Conservation (phyloP, 1,140 invertebrate species). For the Scaptomyza pallida region DNA sequence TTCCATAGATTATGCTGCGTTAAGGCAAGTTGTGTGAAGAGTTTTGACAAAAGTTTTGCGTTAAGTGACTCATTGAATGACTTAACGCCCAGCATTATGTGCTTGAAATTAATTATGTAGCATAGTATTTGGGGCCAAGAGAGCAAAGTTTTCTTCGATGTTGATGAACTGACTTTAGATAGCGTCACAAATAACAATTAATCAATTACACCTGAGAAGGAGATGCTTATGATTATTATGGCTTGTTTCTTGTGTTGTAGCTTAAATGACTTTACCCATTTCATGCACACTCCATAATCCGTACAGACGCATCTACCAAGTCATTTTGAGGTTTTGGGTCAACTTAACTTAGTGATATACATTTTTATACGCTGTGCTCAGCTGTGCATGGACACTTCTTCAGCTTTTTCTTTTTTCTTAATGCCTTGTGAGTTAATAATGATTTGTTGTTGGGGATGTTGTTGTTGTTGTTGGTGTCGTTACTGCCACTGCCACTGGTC, state of each 20-base stretch:
- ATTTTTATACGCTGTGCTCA: slow-evolving; percentile 41
- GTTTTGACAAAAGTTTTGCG: slow-evolving; percentile 65
- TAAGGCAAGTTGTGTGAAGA: slow-evolving; percentile 46
- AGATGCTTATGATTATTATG: too few relatives aligned
- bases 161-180: slow-evolving; percentile 37
- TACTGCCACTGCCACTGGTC: slow-evolving; percentile 51
- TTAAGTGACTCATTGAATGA: slow-evolving; percentile 76
- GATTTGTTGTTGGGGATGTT: slow-evolving; percentile 61
- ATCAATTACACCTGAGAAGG: slow-evolving; percentile 32
- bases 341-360: slow-evolving; percentile 33
- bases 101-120: slow-evolving; percentile 54
- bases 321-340: slow-evolving; percentile 25
- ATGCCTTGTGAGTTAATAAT: slow-evolving; percentile 74
- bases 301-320: slow-evolving; percentile 26
- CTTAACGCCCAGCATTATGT: slow-evolving; percentile 46
- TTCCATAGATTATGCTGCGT: slow-evolving; percentile 53
- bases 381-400: slow-evolving; percentile 41
- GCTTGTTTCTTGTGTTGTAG: neutral
- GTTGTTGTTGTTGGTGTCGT: slow-evolving; percentile 34
- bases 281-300: slow-evolving; percentile 31
- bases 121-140: neutral
- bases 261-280: slow-evolving; percentile 27
- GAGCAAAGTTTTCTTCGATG: slow-evolving; percentile 33
- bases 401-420: slow-evolving; percentile 31
- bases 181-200: too few relatives aligned